Conservation (phyloP, 2,797 vertebrate species). For the Tangara arthus region DNA sequence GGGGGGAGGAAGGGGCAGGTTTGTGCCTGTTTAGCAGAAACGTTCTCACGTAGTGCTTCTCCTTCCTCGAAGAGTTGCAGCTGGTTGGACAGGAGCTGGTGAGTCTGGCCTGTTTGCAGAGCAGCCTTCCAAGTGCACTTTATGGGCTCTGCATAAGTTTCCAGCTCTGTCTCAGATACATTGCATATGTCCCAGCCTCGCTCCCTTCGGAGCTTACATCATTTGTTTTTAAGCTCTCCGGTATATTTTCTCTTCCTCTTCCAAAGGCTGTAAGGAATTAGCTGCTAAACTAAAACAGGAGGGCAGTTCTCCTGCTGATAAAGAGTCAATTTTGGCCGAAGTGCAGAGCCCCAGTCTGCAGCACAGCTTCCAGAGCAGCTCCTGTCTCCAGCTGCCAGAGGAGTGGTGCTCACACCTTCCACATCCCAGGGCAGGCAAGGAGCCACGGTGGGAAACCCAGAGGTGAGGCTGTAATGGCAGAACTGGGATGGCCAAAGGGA, state of each 20-base stretch:
- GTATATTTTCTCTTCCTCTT: slow-evolving; percentile 62
- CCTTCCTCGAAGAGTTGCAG: not conserved
- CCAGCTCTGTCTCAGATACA: slow-evolving; percentile 64
- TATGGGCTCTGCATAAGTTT: slow-evolving; percentile 46
- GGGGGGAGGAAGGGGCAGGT: not conserved
- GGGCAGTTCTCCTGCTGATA: slow-evolving; percentile 50
- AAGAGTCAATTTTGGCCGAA: slow-evolving; percentile 6
- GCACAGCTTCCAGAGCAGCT: not conserved
- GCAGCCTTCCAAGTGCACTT: slow-evolving; percentile 61
- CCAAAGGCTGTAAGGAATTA: slow-evolving; percentile 69
- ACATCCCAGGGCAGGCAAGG: accelerated
- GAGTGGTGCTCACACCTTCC: not conserved
- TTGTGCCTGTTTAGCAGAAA: not conserved
- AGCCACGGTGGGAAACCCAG: not conserved
- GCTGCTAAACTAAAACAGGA: slow-evolving; percentile 63
- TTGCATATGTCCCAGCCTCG: slow-evolving; percentile 51
- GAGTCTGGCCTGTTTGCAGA: slow-evolving; percentile 7
- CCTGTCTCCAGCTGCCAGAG: not conserved
- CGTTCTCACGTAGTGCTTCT: not conserved
- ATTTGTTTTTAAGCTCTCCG: slow-evolving; percentile 75
- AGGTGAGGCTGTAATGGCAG: not conserved
- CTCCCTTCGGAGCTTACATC: slow-evolving; percentile 73
- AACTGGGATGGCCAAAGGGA: not conserved
- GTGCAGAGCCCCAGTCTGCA: not conserved
- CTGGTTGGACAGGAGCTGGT: slow-evolving; percentile 29